These are phyloP conservation scores for Cyrtorhinus lividipennis DNA, from an alignment of 1,140 invertebrate genomes.

Conservation along the genomic window DNA sequence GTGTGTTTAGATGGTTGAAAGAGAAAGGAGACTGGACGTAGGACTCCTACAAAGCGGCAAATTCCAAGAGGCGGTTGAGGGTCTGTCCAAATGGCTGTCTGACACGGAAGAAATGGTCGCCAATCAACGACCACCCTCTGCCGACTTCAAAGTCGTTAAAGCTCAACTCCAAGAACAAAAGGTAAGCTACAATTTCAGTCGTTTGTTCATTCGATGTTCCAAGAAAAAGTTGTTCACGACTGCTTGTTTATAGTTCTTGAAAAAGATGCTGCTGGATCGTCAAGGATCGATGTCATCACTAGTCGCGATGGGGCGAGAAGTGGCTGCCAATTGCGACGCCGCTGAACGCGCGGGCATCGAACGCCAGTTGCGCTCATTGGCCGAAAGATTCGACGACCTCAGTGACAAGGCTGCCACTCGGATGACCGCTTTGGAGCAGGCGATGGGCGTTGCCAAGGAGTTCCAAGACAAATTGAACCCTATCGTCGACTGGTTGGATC, in stretches of 20 bases:
- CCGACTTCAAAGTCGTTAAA: constrained; percentile 94
- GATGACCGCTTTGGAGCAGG: constrained; percentile 72
- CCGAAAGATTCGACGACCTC: constrained; percentile 68
- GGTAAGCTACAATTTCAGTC: constrained; percentile 32
- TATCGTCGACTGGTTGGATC: constrained; percentile 79
- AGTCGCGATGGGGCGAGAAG: constrained; percentile 74
- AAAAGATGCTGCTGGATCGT: constrained; percentile 88
- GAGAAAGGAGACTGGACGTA: constrained; percentile 76
- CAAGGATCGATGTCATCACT: constrained; percentile 82
- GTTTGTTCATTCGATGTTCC: neutral
- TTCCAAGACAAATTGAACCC: constrained; percentile 83
- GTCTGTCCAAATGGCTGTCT: constrained; percentile 82
- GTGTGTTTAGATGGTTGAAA: constrained; percentile 79
- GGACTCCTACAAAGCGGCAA: constrained; percentile 88
- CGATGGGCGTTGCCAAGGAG: constrained; percentile 70
- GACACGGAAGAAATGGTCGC: constrained; percentile 93
- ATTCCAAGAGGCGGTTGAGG: constrained; percentile 88
- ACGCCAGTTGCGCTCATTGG: constrained; percentile 70
- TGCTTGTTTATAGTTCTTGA: constrained; percentile 56
- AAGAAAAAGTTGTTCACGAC: too few species aligned
- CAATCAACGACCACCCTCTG: constrained; percentile 91
- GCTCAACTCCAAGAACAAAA: constrained; percentile 91
- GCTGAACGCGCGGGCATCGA: constrained; percentile 69
- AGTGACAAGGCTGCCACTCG: constrained; percentile 66
- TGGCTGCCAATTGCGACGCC: constrained; percentile 65